Evolutionary conservation across 2,888 invertebrate genomes (phyloP), one percentile per base, ranked within the genome.

Genomic region (Ophion slaviceki): DNA sequence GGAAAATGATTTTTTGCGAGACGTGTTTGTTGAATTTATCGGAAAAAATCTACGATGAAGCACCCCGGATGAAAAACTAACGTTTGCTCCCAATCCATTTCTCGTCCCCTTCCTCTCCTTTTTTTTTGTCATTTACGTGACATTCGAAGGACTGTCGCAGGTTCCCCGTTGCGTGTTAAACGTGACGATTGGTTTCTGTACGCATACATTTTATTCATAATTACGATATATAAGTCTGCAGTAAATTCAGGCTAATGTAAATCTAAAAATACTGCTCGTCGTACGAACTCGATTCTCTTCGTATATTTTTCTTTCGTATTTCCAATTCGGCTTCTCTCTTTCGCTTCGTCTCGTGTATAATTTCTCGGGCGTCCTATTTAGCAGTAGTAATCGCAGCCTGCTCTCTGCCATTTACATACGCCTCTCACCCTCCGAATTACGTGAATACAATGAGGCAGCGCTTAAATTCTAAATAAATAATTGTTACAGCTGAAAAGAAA

Each of bases 251-350:
- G 90, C 90, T 92, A 92, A 89, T 88, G 90, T 92, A 91, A 90
- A 91, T 92, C 90, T 93, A 92, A 92, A 93, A 93, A 93, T 93
- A 93, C 92, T 93, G 92, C 90, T 93, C 91, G 89, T 90, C 89
- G 87, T 89, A 91, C 91, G 89, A 92, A 92, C 90, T 89, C 87
- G 89, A 87, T 80, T 83, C 84, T 24, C 64, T 28, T 47, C 28
- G 28, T 57, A 36, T 57, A 53, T 79, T 82, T 67, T 32, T 70
- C 66, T 80, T 68, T 70, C 61, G 74, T 53, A 14, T 61, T 78
- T 67, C 47, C 20, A 24, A 53, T 53, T 45, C 61, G 17, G 72
- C 75, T 59, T 85, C 77, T 24, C 53, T 85, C 80, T 87, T 86
- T 62, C 10, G 66, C 64, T 76, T 66, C 70, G 36, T n/a, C 61